Evolutionary conservation across 2,113 vertebrate species (phyloP), one percentile per base, ranked within the genome.

Genomic region (Syngnathus scovelli): DNA sequence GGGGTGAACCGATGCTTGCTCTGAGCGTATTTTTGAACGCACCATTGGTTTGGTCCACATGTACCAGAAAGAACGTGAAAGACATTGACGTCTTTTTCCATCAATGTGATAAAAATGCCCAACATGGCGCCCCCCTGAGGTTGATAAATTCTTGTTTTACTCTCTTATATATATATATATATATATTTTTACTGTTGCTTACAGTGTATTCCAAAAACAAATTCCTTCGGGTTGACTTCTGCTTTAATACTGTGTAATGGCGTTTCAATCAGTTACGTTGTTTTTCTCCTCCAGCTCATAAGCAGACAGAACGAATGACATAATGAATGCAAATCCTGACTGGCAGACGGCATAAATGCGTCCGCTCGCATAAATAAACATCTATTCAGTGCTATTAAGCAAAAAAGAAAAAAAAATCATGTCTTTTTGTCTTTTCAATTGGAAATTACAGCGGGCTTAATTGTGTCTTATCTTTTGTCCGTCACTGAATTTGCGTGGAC

Each of bases 381-480:
- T 58, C 71, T 64, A 62, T 70, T 84, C 68, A 38, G 82, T 85
- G 84, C 86, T 84, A 83, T 88, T 85, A 86, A 83, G 82, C 76
- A 72, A 72, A 74, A 51, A 8, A 51, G 15, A 13, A 46, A 46
- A 46, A 46, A 46, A 48, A 82, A 75, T 79, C 79, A 84, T 85
- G 77, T 83, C 10, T 67, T 58, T 78, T 76, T 67, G 76, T 71
- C 59, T 71, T 81, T 83, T 79, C 75, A 84, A 78, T 83, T 84
- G 72, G 13, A 83, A 86, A 77, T 78, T 56, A n/a, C 71, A 70
- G 56, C 71, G 61, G 78, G 77, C 84, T 87, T 90, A 90, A 89
- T 89, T 89, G 82, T 86, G 83, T 85, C 41, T 86, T 83, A 83
- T 89, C 64, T 84, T 76, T 82, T 89, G 89, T 90, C 90, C 87